phyloP scores from a whole-genome alignment of 2,888 invertebrate genomes.

The Melolontha melolontha region DNA sequence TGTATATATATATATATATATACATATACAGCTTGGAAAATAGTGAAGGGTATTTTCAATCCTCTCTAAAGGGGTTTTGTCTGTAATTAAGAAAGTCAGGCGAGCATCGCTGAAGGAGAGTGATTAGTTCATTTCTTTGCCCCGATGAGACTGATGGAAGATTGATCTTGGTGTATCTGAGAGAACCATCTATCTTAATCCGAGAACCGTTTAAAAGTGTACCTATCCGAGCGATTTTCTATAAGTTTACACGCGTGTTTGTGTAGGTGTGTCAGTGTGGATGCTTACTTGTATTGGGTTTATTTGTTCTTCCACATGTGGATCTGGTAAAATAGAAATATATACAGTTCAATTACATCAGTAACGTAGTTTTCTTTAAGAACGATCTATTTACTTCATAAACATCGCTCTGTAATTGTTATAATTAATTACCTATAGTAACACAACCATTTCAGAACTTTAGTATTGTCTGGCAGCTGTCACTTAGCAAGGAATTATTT shows the following conservation, averaged over 20 bases:
- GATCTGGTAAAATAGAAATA: too few relatives aligned
- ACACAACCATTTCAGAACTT: too few relatives aligned
- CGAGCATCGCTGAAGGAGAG: conserved; percentile 30
- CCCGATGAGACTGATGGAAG: conserved; percentile 29
- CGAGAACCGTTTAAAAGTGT: conserved; percentile 32
- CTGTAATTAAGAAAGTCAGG: conserved; percentile 36
- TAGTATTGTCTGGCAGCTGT: too few relatives aligned
- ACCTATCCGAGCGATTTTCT: conserved; percentile 10
- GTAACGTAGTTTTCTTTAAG: too few relatives aligned
- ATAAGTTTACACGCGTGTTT: conserved; percentile 1
- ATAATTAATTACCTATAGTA: too few relatives aligned
- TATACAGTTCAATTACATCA: too few relatives aligned
- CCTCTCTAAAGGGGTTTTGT: conserved; percentile 10
- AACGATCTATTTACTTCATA: too few relatives aligned
- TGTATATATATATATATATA: neutral
- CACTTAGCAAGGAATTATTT: too few relatives aligned
- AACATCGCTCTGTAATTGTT: too few relatives aligned
- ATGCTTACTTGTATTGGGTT: neutral
- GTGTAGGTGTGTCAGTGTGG: neutral
- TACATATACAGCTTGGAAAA: conserved; percentile 1
- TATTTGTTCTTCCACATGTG: too few relatives aligned
- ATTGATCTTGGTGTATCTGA: conserved; percentile 36
- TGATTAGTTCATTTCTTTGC: conserved; percentile 42
- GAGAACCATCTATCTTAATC: conserved; percentile 40
- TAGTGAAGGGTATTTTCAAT: neutral